A percentile compares a stretch with the other conserved stretches of the same genome.
These are phyloP conservation scores for Eupithecia vulgata DNA, from an alignment of 2,888 invertebrate genomes.

Conservation along the genomic window DNA sequence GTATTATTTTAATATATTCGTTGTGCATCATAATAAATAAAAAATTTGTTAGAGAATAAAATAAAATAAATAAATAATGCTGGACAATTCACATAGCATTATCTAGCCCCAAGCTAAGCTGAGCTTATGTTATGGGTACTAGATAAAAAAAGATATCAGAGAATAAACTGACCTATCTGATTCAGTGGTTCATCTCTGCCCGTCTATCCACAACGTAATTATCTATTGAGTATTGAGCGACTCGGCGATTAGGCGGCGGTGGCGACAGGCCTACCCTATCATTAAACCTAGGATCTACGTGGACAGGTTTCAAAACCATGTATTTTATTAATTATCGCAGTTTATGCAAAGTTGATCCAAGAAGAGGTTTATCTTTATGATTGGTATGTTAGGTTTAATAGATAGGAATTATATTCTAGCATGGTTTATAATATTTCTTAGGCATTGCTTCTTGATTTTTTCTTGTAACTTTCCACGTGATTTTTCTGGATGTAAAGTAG, in stretches of 20 bases:
- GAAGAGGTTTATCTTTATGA: slow-evolving; percentile 9
- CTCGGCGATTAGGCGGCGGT: slow-evolving; percentile 65
- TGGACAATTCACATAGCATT: too few relatives aligned
- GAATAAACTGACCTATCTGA: not conserved
- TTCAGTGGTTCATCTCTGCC: not conserved
- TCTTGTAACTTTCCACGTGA: not conserved
- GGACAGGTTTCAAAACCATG: slow-evolving; percentile 10
- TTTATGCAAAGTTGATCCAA: slow-evolving; percentile 20
- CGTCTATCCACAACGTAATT: slow-evolving; percentile 24
- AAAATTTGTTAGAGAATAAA: not conserved
- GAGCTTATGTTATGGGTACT: too few relatives aligned
- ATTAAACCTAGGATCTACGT: slow-evolving; percentile 16
- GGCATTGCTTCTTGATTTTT: not conserved
- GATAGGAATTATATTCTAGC: slow-evolving; percentile 1
- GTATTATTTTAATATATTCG: not conserved
- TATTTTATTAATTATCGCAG: slow-evolving; percentile 26
- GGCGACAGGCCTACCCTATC: slow-evolving; percentile 57
- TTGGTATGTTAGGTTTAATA: slow-evolving; percentile 11
- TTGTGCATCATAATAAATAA: not conserved
- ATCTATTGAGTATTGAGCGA: slow-evolving; percentile 50
- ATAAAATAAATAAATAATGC: not conserved
- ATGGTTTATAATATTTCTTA: not conserved
- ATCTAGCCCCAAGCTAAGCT: too few relatives aligned
- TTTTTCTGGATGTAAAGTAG: not conserved
- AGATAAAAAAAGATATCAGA: too few relatives aligned